Evolutionary conservation across 2,888 invertebrate species (phyloP).

Genomic region (Philopedon plagiatum): DNA sequence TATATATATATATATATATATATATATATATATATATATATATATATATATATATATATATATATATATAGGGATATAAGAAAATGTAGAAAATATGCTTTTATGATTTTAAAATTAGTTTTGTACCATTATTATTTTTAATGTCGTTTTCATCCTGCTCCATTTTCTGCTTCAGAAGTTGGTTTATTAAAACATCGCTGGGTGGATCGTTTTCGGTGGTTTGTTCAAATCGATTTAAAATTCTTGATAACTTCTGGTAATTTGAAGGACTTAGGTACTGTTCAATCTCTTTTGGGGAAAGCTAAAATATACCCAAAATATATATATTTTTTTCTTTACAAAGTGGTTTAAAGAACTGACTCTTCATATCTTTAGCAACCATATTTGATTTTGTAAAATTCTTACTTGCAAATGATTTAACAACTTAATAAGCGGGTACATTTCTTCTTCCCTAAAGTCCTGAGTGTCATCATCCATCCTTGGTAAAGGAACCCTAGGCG

Average conservation of each 20-base stretch:
- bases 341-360: too few relatives aligned
- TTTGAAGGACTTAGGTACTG: slow-evolving; percentile 60
- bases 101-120: too few relatives aligned
- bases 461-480: neutral
- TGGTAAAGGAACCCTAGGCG: neutral
- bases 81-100: too few relatives aligned
- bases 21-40: too few relatives aligned
- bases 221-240: slow-evolving; percentile 57
- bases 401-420: slow-evolving; percentile 56
- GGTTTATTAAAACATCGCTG: slow-evolving; percentile 22
- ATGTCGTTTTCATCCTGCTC: slow-evolving; percentile 48
- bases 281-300: slow-evolving; percentile 60
- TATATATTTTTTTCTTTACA: neutral
- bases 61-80: too few relatives aligned
- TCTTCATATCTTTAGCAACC: too few relatives aligned
- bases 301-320: slow-evolving; percentile 23
- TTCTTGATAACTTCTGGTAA: slow-evolving; percentile 54
- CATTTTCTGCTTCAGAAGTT: slow-evolving; percentile 31
- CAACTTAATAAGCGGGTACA: slow-evolving; percentile 57
- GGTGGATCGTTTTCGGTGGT: slow-evolving; percentile 25
- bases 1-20: too few relatives aligned
- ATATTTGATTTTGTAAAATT: too few relatives aligned
- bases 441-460: slow-evolving; percentile 40
- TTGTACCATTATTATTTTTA: slow-evolving; percentile 38
- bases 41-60: too few relatives aligned